These are phyloP conservation scores for Eumacrocentrus americanus DNA, from an alignment of 2,888 invertebrate genomes.

Conservation along the genomic window DNA sequence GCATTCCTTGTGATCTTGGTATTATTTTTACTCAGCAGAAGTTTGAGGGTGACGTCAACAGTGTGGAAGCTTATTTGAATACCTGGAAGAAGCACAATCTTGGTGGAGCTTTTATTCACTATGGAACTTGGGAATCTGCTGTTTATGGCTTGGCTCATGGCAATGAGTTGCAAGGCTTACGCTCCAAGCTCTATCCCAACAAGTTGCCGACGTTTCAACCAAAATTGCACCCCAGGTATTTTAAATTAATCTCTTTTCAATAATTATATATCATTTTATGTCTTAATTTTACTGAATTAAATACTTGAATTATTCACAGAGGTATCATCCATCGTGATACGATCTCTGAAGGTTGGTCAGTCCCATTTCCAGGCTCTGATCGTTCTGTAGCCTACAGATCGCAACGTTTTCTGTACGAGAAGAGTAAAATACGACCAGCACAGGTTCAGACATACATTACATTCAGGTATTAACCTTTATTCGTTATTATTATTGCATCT, in stretches of 20 bases:
- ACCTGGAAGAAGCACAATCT: conserved; percentile 42
- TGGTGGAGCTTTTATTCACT: conserved; percentile 68
- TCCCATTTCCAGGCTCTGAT: conserved; percentile 86
- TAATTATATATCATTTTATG: conserved; percentile 8
- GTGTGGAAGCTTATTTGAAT: conserved; percentile 75
- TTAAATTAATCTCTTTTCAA: not conserved
- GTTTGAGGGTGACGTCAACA: conserved; percentile 79
- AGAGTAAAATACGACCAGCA: conserved; percentile 73
- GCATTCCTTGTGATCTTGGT: conserved; percentile 89
- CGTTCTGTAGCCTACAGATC: conserved; percentile 81
- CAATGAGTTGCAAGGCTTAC: conserved; percentile 69
- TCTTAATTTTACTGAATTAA: conserved; percentile 5
- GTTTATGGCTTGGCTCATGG: conserved; percentile 76
- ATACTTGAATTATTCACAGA: conserved; percentile 54
- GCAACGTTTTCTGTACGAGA: conserved; percentile 76
- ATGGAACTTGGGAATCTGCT: conserved; percentile 89
- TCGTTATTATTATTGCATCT: conserved; percentile 31
- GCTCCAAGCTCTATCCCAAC: conserved; percentile 72
- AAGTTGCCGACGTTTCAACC: conserved; percentile 71
- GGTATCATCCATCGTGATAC: conserved; percentile 64
- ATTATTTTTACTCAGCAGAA: conserved; percentile 77
- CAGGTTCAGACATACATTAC: conserved; percentile 80
- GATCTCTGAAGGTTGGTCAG: conserved; percentile 66
- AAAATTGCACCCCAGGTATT: conserved; percentile 65
- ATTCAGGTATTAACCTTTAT: conserved; percentile 50